Evolutionary conservation across 2,113 vertebrate species (phyloP).

Genomic region (Turdus rufiventris): DNA sequence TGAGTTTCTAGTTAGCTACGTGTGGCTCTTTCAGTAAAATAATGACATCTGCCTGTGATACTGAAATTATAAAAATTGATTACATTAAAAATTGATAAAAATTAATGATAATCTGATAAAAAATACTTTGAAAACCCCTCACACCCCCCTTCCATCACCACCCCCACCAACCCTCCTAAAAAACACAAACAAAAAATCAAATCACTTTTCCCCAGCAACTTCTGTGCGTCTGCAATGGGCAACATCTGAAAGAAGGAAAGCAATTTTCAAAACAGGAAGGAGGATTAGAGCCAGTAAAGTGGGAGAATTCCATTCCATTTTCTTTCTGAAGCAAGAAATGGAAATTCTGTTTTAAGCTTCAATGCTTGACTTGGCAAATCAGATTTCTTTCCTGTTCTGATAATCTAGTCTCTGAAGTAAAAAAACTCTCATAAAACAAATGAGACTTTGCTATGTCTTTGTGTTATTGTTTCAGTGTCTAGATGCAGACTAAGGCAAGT

Average conservation of each 20-base stretch:
- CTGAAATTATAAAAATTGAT: not conserved
- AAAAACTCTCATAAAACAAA: not conserved
- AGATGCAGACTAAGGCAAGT: not conserved
- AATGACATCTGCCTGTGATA: not conserved
- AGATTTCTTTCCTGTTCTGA: not conserved
- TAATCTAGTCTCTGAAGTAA: not conserved
- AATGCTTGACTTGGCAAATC: not conserved
- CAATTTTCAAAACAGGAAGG: not conserved
- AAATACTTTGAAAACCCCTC: not conserved
- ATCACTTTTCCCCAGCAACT: not conserved
- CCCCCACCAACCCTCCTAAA: accelerated
- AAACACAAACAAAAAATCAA: not conserved
- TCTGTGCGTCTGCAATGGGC: not conserved
- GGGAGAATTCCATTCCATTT: not conserved
- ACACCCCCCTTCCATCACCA: no score
- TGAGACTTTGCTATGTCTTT: not conserved
- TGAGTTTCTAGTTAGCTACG: not conserved
- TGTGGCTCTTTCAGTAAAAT: not conserved
- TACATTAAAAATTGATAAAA: not conserved
- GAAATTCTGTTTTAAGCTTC: not conserved
- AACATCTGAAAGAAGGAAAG: not conserved
- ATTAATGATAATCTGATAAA: not conserved
- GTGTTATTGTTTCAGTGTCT: not conserved
- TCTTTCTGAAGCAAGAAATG: not conserved
- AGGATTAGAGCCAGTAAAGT: not conserved